phyloP scores from a whole-genome alignment of 2,113 vertebrate genomes.

The Aegotheles bennettii region DNA sequence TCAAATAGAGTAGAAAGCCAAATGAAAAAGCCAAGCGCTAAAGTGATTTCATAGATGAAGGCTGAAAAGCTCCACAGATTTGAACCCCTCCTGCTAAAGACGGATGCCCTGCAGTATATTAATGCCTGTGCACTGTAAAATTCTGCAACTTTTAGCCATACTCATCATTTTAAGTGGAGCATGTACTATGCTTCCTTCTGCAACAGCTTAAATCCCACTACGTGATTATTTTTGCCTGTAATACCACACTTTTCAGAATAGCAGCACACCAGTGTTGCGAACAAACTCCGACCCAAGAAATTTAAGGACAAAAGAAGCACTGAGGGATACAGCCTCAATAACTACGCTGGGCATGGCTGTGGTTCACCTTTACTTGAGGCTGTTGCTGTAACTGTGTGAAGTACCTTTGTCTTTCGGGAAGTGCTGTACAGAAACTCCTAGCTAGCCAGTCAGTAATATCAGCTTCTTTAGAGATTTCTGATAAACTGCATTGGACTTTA shows the following conservation, averaged over 20 bases:
- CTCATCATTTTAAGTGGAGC: conserved; percentile 3
- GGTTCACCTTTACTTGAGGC: not conserved
- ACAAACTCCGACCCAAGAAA: not conserved
- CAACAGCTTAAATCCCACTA: not conserved
- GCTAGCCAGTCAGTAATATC: not conserved
- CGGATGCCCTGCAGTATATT: not conserved
- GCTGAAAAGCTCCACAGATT: not conserved
- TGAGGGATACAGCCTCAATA: not conserved
- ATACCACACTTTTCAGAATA: not conserved
- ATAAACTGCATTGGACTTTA: not conserved
- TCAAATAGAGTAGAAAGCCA: conserved; percentile 8
- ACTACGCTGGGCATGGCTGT: rapidly evolving
- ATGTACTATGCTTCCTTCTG: not conserved
- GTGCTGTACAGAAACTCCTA: not conserved
- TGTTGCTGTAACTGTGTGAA: not conserved
- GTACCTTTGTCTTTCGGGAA: not conserved
- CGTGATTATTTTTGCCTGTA: not conserved
- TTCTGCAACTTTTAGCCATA: not conserved
- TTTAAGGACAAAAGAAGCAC: not conserved
- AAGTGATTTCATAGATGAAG: conserved; percentile 13
- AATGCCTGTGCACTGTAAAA: not conserved
- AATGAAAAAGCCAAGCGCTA: not conserved
- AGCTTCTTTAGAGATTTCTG: not conserved
- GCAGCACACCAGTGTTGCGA: not conserved
- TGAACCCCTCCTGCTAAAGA: not conserved